Evolutionary conservation across 2,113 vertebrate species (phyloP).

Genomic region (Pelvicachromis taeniatus): DNA sequence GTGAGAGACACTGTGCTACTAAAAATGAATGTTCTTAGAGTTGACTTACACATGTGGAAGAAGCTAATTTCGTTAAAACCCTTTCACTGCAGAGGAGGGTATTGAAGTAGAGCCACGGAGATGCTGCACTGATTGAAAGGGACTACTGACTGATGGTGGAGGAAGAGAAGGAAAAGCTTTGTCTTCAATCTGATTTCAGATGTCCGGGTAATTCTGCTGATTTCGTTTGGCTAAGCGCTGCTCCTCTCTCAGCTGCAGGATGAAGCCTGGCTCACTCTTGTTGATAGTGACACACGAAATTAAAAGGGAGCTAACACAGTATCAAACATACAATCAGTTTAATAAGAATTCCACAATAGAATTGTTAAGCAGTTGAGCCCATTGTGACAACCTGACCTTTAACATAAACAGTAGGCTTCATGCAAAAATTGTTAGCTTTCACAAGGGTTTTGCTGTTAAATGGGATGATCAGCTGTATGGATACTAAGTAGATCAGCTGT

Average conservation of each 20-base stretch:
- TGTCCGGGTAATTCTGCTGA: neutral
- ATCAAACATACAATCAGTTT: neutral
- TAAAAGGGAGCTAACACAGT: neutral
- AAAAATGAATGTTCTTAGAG: constrained; percentile 16
- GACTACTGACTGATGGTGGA: constrained; percentile 1
- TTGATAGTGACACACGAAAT: neutral
- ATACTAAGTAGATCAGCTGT: neutral
- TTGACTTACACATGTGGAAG: neutral
- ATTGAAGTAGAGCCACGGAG: constrained; percentile 8
- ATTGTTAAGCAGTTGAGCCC: neutral
- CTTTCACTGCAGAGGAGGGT: neutral
- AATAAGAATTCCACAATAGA: neutral
- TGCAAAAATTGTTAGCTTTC: neutral
- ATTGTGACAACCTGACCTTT: neutral
- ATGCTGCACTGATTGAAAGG: constrained; percentile 33
- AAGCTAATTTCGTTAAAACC: neutral
- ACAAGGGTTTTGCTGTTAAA: neutral
- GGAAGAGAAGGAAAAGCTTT: neutral
- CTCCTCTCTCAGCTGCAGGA: neutral
- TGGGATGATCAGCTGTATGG: neutral
- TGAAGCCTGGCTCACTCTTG: neutral
- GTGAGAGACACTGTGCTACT: constrained; percentile 11
- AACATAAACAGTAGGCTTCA: neutral
- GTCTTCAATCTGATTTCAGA: neutral
- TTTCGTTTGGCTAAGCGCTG: neutral